Evolutionary conservation across 2,113 vertebrate species (phyloP).

Genomic region (Aplodontia rufa): DNA sequence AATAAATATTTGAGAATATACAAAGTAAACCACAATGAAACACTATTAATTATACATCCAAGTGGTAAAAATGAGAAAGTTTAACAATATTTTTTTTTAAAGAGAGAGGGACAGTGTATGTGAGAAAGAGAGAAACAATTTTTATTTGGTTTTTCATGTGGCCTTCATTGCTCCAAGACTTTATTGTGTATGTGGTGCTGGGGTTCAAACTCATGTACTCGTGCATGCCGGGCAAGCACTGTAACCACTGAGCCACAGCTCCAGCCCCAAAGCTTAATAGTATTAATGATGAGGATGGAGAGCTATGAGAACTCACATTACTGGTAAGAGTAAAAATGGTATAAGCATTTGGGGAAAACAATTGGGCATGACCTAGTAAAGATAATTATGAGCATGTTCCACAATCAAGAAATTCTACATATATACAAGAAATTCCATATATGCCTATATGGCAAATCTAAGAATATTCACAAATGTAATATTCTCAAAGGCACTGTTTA

Average conservation of each 20-base stretch:
- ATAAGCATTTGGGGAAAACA: not conserved
- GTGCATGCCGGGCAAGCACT: too few relatives aligned
- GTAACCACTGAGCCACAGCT: too few relatives aligned
- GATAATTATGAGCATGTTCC: not conserved
- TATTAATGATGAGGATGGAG: not conserved
- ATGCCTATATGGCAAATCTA: not conserved
- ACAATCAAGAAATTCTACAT: conserved; percentile 11
- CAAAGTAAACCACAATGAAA: not conserved
- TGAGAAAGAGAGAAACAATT: too few relatives aligned
- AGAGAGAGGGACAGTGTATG: too few relatives aligned
- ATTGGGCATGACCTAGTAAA: not conserved
- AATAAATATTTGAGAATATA: not conserved
- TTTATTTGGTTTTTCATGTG: too few relatives aligned
- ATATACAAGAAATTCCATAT: not conserved
- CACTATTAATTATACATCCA: not conserved
- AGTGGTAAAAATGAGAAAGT: not conserved
- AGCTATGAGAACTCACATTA: not conserved
- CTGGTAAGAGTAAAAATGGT: not conserved
- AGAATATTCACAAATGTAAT: not conserved
- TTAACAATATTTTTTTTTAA: not conserved
- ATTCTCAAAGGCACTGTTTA: not conserved
- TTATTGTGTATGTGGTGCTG: too few relatives aligned
- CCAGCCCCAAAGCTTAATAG: too few relatives aligned
- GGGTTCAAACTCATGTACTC: too few relatives aligned
- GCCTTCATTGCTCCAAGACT: too few relatives aligned